phyloP scores from a whole-genome alignment of 1,140 invertebrate species.

The Drosophila orosa region DNA sequence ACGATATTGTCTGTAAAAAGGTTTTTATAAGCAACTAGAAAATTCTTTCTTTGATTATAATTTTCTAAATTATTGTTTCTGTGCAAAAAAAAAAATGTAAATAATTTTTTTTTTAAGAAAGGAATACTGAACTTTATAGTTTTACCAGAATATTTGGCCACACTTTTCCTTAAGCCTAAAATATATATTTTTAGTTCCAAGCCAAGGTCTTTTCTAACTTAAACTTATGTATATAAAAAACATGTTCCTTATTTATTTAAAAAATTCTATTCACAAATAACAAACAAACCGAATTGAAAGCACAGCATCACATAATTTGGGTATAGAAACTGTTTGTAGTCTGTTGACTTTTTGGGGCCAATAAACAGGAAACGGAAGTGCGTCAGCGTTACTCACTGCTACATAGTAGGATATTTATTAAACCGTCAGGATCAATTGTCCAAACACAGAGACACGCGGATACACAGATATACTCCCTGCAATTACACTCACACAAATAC shows the following conservation, averaged over 20 bases:
- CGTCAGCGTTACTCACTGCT: constrained; percentile 47
- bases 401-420: constrained; percentile 66
- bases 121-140: too few relatives aligned
- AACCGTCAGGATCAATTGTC: constrained; percentile 65
- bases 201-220: neutral
- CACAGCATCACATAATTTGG: constrained; percentile 27
- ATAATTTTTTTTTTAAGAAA: too few relatives aligned
- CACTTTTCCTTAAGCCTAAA: neutral
- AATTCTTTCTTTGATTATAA: neutral
- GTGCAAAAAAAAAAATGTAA: too few relatives aligned
- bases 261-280: neutral
- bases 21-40: too few relatives aligned
- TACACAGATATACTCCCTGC: constrained; percentile 27
- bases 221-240: neutral
- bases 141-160: neutral
- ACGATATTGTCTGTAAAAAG: neutral
- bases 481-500: constrained; percentile 67
- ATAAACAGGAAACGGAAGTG: constrained; percentile 75
- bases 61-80: too few relatives aligned
- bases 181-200: neutral
- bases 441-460: constrained; percentile 14
- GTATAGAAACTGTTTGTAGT: constrained; percentile 35
- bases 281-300: constrained; percentile 8
- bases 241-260: neutral
- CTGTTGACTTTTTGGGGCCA: constrained; percentile 28